Percentiles rank a stretch among this genome's conserved stretches.
phyloP scores from a whole-genome alignment of 2,113 vertebrate species.

The Larimichthys crocea region DNA sequence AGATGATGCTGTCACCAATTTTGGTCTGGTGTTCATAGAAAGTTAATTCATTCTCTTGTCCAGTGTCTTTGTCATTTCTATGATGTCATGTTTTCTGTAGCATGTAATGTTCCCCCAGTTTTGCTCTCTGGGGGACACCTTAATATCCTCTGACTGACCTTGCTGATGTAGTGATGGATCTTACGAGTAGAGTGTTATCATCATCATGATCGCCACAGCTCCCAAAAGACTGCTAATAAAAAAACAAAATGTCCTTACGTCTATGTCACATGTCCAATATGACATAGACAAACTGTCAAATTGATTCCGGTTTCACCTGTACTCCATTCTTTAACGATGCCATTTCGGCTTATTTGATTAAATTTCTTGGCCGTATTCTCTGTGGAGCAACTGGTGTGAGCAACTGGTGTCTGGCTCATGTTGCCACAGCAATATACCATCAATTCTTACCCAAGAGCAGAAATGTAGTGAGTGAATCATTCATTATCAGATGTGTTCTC shows the following conservation, averaged over 20 bases:
- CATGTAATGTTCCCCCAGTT: too few species aligned
- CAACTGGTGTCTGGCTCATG: slow-evolving; percentile 38
- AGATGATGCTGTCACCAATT: neutral
- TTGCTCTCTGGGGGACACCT: too few species aligned
- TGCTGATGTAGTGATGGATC: neutral
- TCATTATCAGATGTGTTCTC: slow-evolving; percentile 54
- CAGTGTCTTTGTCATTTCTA: neutral
- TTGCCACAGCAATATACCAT: slow-evolving; percentile 45
- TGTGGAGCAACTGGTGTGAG: slow-evolving; percentile 39
- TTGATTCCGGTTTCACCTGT: neutral
- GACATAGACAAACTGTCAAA: slow-evolving; percentile 13
- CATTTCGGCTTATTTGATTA: slow-evolving; percentile 24
- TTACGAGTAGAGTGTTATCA: neutral
- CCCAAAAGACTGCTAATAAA: too few species aligned
- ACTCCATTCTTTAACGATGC: slow-evolving; percentile 4
- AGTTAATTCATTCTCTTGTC: too few species aligned
- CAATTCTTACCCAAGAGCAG: slow-evolving; percentile 25
- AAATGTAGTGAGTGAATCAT: slow-evolving; percentile 24
- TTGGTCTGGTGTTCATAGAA: neutral
- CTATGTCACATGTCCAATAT: neutral
- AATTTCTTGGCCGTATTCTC: slow-evolving; percentile 35
- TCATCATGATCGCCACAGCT: too few species aligned
- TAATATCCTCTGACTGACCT: too few species aligned
- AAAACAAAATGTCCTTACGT: neutral
- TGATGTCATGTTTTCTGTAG: too few species aligned